Percentiles rank a stretch among this genome's conserved stretches.
Conservation (phyloP, 2,888 invertebrate genomes). For the Aquatica leii region DNA sequence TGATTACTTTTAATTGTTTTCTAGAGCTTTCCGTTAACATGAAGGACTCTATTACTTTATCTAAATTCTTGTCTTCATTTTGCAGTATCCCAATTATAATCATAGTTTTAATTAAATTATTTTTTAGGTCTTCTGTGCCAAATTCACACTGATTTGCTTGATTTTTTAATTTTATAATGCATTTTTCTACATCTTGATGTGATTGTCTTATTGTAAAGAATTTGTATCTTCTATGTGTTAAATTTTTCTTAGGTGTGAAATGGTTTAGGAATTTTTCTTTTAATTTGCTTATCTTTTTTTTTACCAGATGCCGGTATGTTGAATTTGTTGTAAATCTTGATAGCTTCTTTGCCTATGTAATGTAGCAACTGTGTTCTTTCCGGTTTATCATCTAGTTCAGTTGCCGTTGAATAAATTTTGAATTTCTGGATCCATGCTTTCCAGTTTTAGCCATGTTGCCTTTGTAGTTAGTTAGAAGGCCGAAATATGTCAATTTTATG, state of each 20-base stretch:
- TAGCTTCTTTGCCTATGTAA: slow-evolving; percentile 36
- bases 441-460: slow-evolving; percentile 29
- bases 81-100: slow-evolving; percentile 19
- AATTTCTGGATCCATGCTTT: no score
- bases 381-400: slow-evolving; percentile 25
- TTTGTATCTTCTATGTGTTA: slow-evolving; percentile 29
- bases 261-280: slow-evolving; percentile 23
- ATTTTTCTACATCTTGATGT: slow-evolving; percentile 25
- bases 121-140: not conserved
- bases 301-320: slow-evolving; percentile 30
- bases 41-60: no score
- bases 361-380: slow-evolving; percentile 36
- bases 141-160: slow-evolving; percentile 3
- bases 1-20: not conserved
- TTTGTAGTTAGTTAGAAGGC: no score
- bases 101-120: slow-evolving; percentile 21
- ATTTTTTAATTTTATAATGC: no score
- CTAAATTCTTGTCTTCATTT: slow-evolving; percentile 11
- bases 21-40: no score
- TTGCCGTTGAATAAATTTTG: slow-evolving; percentile 32
- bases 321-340: slow-evolving; percentile 36
- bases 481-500: no score
- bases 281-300: no score
- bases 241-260: slow-evolving; percentile 18
- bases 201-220: slow-evolving; percentile 35